Base-by-base conservation (phyloP, 2,888 invertebrate genomes). In the Eupithecia vulgata region DNA sequence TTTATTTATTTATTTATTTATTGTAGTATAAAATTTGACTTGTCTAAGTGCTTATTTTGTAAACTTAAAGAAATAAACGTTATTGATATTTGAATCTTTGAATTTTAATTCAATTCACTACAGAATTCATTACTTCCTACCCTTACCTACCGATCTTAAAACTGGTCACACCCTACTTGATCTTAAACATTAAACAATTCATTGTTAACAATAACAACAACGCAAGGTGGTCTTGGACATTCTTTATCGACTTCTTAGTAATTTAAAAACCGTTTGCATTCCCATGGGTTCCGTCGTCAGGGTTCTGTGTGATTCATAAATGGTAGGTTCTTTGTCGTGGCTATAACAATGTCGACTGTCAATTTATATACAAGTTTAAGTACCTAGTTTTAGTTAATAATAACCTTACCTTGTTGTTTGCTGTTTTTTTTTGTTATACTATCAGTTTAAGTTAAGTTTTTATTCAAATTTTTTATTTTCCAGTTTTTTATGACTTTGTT, bases 301-400 rank as follows among this genome's bases (percentile, higher is more conserved):
- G 78, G 80, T 81, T 79, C 79, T 78, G 77, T 74, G 71, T 76
- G 72, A 72, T 72, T 69, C 57, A 73, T 52, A 71, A 76, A 68
- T 59, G 73, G 67, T 75, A 73, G 73, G 67, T 74, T 71, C 73
- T 57, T 34, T 68, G 65, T 70, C 71, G 52, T 70, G 75, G 78
- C 72, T 70, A 67, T 57, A 48, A 25, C 12, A 67, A 74, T 35
- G 67, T 10, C 45, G 62, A 61, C 61, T 67, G 59, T 68, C 25
- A 40, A 62, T 70, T 40, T 40, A n/a, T n/a, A n/a, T n/a, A n/a
- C n/a, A n/a, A n/a, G n/a, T n/a, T n/a, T n/a, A n/a, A n/a, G n/a
- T n/a, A n/a, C n/a, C n/a, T n/a, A n/a, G n/a, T n/a, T n/a, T n/a
- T n/a, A n/a, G n/a, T n/a, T n/a, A n/a, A n/a, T n/a, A n/a, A n/a